Evolutionary conservation across 2,113 vertebrate genomes (phyloP).

Genomic region (Diadophis punctatus): DNA sequence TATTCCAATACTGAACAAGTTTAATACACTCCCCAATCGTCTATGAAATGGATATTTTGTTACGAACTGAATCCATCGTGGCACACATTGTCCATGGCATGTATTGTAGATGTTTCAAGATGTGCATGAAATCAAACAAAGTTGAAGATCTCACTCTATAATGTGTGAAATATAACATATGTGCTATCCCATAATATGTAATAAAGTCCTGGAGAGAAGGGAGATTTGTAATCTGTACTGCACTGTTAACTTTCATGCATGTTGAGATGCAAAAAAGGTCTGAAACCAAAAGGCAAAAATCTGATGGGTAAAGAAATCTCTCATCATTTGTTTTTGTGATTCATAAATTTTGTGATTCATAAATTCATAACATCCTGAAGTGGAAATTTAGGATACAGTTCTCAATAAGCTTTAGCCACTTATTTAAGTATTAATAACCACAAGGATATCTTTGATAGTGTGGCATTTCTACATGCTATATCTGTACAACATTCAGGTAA

Average conservation of each 20-base stretch:
- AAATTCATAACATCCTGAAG: too few species aligned
- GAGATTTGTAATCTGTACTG: background rate
- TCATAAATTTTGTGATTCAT: too few species aligned
- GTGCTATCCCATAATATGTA: background rate
- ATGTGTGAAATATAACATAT: background rate
- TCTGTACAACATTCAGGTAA: background rate
- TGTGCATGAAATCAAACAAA: background rate
- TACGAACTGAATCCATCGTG: background rate
- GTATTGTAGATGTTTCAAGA: background rate
- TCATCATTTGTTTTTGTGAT: background rate
- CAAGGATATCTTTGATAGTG: background rate
- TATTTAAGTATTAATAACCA: background rate
- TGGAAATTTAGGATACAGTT: background rate
- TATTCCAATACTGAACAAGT: background rate
- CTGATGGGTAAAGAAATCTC: background rate
- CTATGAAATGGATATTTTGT: background rate
- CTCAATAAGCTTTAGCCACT: background rate
- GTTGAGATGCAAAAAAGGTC: background rate
- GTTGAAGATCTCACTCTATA: background rate
- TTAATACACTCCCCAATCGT: background rate
- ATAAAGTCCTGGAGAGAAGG: background rate
- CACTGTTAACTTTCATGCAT: background rate
- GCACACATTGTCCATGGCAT: background rate
- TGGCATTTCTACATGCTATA: background rate
- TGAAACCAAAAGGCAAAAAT: background rate